Percentiles rank a stretch among this genome's conserved stretches.
These are phyloP conservation scores for Palythoa grandiflora DNA, from an alignment of 92 coral and sea anemone genomes.

Conservation along the genomic window DNA sequence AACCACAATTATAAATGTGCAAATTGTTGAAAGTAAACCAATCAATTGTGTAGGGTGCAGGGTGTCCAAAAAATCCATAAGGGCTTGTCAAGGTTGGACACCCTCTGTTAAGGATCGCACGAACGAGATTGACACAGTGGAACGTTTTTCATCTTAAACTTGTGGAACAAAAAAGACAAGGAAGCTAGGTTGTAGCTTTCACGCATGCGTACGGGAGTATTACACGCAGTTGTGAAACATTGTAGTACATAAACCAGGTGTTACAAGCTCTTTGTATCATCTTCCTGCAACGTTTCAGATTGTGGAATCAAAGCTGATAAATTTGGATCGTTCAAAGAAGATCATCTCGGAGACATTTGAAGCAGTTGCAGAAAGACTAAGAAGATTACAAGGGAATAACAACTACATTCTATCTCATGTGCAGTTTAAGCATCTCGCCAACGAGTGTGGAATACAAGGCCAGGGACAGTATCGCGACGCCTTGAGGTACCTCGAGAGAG, in stretches of 20 bases:
- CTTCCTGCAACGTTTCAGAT: not conserved
- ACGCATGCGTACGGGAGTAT: too few relatives aligned
- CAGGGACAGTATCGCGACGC: conserved; percentile 47
- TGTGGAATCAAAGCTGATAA: conserved; percentile 16
- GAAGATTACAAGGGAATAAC: not conserved
- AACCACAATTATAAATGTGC: too few relatives aligned
- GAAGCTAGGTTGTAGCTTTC: too few relatives aligned
- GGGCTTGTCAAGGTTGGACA: too few relatives aligned
- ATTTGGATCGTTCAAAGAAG: conserved; percentile 11
- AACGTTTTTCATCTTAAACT: too few relatives aligned
- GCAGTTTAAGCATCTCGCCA: conserved; percentile 64
- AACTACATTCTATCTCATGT: conserved; percentile 26
- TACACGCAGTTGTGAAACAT: too few relatives aligned
- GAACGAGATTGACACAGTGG: too few relatives aligned
- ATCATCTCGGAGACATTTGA: conserved; percentile 22
- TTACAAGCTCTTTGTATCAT: not conserved
- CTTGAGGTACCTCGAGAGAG: conserved; percentile 60
- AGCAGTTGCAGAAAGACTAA: conserved; percentile 25
- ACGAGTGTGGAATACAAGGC: conserved; percentile 73
- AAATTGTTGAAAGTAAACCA: too few relatives aligned
- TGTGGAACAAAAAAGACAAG: too few relatives aligned
- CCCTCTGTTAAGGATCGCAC: too few relatives aligned
- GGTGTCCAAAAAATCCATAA: too few relatives aligned
- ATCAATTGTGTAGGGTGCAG: too few relatives aligned
- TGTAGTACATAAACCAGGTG: not conserved